These are phyloP conservation scores for Zosterops japonicus DNA, from an alignment of 2,113 vertebrate species.

Conservation along the genomic window DNA sequence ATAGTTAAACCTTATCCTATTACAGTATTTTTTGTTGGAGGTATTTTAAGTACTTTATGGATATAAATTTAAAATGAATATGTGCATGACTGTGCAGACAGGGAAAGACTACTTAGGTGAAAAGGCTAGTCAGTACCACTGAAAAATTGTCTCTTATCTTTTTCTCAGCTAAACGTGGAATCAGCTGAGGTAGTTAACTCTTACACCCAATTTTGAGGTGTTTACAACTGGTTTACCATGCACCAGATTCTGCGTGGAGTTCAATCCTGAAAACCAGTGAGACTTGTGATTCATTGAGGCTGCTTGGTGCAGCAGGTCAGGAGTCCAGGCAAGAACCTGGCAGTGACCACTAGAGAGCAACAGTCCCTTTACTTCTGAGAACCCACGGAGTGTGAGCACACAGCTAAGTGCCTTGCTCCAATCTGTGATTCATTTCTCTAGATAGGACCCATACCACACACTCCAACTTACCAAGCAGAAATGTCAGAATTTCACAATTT, in stretches of 20 bases:
- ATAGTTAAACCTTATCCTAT: background rate
- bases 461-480: background rate
- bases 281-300: background rate
- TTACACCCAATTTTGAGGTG: background rate
- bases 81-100: background rate
- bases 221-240: rapidly evolving
- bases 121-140: background rate
- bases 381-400: rapidly evolving
- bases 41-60: background rate
- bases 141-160: background rate
- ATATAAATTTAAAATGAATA: background rate
- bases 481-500: background rate
- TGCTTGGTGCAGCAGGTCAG: background rate
- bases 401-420: background rate
- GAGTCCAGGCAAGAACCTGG: background rate
- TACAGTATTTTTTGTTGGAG: background rate
- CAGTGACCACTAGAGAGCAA: background rate
- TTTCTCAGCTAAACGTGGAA: background rate
- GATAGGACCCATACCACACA: background rate
- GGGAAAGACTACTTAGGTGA: background rate
- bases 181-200: background rate
- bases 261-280: background rate
- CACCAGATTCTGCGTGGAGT: background rate
- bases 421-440: background rate
- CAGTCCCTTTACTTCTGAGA: background rate